Base-by-base conservation (phyloP, 1,140 invertebrate genomes). In the Drosophila oshimai region DNA sequence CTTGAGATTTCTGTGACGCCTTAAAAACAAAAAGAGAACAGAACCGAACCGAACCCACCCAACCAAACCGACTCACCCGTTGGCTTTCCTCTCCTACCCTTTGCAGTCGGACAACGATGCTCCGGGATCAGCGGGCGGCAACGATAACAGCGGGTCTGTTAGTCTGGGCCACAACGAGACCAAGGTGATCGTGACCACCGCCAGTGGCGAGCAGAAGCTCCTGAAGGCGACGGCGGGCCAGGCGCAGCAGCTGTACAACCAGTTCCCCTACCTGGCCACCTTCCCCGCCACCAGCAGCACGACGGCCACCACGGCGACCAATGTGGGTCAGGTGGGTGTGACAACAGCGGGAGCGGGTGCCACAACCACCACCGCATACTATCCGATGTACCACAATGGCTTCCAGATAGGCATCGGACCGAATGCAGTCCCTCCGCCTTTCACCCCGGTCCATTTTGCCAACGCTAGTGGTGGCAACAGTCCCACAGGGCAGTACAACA, bases 351-450 rank as follows among this genome's bases (percentile, higher is more conserved):
- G 37, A 0, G 51, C 49, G 1, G 46, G 45, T 6, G 60, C 41
- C 3, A 72, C 76, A 6, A 51, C 81, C 12, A 64, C 83, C 7
- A 70, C 84, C 15, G 64, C 83, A 22, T 90, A 90, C 37, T 90
- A 90, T 80, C 89, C 89, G n/a, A 90, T 90, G 89, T 90, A 90
- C 72, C 89, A 90, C 44, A 90, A 90, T 76, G 89, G 89, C 74
- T 90, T 90, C 74, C 89, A 90, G 42, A 33, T 90, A 29, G 84
- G 83, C 4, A 84, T 90, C 33, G 86, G 89, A 1, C 89, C 89
- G 3, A 90, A 89, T 47, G 72, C 86, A 6, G 89, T 90, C 29
- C 89, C 89, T 39, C 89, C 89, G 24, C 89, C 89, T 5, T 90
- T 90, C 18, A 90, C 89, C 0, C 89, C 89, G 0, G 89, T 90